A percentile compares a stretch with the other conserved stretches of the same genome.
Conservation (phyloP, 1,140 invertebrate species). For the Tribolium castaneum region DNA sequence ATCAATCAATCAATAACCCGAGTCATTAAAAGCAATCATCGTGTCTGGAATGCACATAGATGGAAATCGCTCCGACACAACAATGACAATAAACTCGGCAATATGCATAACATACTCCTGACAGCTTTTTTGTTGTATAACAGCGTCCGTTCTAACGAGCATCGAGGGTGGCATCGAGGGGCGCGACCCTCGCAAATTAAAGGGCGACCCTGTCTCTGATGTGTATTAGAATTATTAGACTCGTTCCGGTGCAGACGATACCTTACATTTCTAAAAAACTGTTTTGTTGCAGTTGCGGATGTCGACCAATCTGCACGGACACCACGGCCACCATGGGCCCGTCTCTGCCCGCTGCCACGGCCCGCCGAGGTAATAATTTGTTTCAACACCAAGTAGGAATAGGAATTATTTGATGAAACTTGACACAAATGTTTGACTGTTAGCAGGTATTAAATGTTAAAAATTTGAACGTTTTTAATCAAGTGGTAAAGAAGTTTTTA, state of each 20-base stretch:
- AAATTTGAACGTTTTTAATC: too few species aligned
- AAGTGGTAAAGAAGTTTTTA: too few species aligned
- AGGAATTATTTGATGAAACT: too few species aligned
- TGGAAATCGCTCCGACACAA: constrained; percentile 8
- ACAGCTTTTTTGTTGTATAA: constrained; percentile 55
- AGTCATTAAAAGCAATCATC: constrained; percentile 11
- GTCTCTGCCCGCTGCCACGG: constrained; percentile 60
- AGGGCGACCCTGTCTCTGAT: constrained; percentile 54
- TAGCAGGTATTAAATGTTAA: too few species aligned
- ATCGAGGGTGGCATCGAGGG: constrained; percentile 59
- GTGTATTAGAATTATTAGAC: constrained; percentile 42
- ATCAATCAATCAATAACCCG: constrained; percentile 8
- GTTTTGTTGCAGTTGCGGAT: constrained; percentile 61
- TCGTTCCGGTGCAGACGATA: constrained; percentile 40
- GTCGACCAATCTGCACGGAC: constrained; percentile 58
- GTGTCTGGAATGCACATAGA: constrained; percentile 10
- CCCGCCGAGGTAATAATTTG: constrained; percentile 56
- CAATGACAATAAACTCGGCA: constrained; percentile 36
- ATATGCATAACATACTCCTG: constrained; percentile 53
- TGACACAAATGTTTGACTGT: too few species aligned
- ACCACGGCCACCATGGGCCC: constrained; percentile 60
- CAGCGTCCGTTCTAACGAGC: constrained; percentile 60
- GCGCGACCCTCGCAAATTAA: constrained; percentile 62
- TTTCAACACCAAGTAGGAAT: too few species aligned
- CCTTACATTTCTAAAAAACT: background rate